Conservation (phyloP, 2,888 invertebrate species). For the Sturmia bella region DNA sequence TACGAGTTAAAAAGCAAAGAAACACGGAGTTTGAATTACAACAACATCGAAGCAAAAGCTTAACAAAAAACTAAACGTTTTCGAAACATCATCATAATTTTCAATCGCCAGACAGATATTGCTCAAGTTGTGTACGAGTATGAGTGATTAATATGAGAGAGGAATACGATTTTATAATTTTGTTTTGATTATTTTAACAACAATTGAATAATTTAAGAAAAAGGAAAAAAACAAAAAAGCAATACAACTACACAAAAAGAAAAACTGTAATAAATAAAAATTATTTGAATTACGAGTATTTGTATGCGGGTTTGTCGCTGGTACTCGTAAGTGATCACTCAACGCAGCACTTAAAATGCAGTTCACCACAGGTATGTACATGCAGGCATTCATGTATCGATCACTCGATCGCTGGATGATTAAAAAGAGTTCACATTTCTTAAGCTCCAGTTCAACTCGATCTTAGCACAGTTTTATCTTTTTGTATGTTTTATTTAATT, state of each 20-base stretch:
- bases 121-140: constrained; percentile 31
- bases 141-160: constrained; percentile 50
- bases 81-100: constrained; percentile 46
- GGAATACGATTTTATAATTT: constrained; percentile 32
- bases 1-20: constrained; percentile 52
- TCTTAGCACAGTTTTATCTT: constrained; percentile 29
- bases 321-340: constrained; percentile 54
- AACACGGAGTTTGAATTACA: constrained; percentile 37
- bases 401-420: constrained; percentile 13
- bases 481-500: constrained; percentile 47
- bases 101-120: constrained; percentile 41
- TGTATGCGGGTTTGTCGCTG: constrained; percentile 14
- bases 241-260: neutral
- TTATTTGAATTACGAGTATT: constrained; percentile 16
- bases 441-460: constrained; percentile 13
- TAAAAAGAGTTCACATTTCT: constrained; percentile 37
- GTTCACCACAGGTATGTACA: constrained; percentile 23
- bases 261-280: constrained; percentile 32
- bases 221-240: constrained; percentile 6
- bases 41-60: constrained; percentile 14
- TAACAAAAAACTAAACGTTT: neutral
- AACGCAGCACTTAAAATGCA: constrained; percentile 34
- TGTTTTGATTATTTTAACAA: constrained; percentile 36
- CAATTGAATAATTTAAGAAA: constrained; percentile 25
- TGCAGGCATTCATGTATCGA: constrained; percentile 30